Evolutionary conservation across 1,140 invertebrate species (phyloP), one percentile per base, ranked within the genome.

Genomic region (Ditylenchus dipsaci): DNA sequence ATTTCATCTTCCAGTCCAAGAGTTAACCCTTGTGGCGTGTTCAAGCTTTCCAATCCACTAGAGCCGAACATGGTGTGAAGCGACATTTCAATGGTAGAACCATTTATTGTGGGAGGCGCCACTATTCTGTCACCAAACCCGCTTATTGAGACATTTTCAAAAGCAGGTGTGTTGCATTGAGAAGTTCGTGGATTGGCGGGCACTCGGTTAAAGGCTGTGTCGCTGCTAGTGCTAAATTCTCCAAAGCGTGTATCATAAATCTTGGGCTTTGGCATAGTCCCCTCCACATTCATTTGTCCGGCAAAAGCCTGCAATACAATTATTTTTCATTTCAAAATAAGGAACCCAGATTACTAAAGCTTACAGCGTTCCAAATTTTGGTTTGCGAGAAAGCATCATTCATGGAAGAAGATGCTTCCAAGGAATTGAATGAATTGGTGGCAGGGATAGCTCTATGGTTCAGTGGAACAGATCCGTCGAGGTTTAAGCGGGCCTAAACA

Each of bases 1-100:
- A 71, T 60, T 38, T 71, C 69, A 42, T 70, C 53, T 3, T 72
- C 69, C 27, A 71, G 26, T 30, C 69, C 69, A n/a, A 71, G 30
- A 21, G 68, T 53, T 11, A 71, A 29, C 8, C 69, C 69, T 47
- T 71, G 69, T 26, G 69, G 69, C 19, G 69, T 71, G 26, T 73
- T 71, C 47, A 71, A 65, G 43, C 53, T 72, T 23, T 71, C 69
- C 29, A 43, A 26, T 3, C 43, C 57, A 29, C 53, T 65, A 15
- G 68, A 38, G 23, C 67, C 33, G 43, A 71, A 71, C 9, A 56
- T 70, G 13, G 42, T 38, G 27, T 49, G 38, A 21, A 71, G 33
- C 27, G 43, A 47, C 69, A 71, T 71, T 47, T 71, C 27, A n/a
- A 69, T 33, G 19, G 27, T 65, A 9, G 11, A 29, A 27, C 49